phyloP scores from a whole-genome alignment of 2,797 vertebrate species.

The Phrynocephalus guinanensis region DNA sequence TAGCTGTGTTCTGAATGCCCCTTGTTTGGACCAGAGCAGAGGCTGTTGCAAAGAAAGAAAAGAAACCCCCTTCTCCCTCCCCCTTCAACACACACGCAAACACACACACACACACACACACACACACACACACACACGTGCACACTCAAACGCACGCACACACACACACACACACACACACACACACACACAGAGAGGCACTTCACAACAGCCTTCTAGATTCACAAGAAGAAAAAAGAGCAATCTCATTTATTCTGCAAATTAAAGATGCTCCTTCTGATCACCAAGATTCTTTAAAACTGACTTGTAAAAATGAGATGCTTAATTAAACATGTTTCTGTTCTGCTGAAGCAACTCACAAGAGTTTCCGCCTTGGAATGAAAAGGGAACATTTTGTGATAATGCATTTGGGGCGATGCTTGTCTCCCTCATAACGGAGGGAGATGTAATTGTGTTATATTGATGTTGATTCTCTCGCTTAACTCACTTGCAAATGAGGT shows the following conservation, averaged over 20 bases:
- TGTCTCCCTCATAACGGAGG: slow-evolving; percentile 61
- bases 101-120: not conserved
- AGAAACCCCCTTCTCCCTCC: not conserved
- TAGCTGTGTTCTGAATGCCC: too few relatives aligned
- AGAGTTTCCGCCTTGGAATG: slow-evolving; percentile 62
- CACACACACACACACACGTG: too few relatives aligned
- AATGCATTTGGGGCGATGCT: slow-evolving; percentile 66
- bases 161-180: not conserved
- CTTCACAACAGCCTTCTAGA: not conserved
- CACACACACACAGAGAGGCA: not conserved
- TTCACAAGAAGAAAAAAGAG: not conserved
- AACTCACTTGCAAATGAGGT: slow-evolving; percentile 70
- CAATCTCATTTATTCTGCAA: slow-evolving; percentile 44
- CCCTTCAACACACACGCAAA: not conserved
- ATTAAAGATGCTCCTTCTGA: slow-evolving; percentile 60
- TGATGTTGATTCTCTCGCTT: slow-evolving; percentile 74
- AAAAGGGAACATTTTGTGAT: slow-evolving; percentile 57
- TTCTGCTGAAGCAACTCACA: slow-evolving; percentile 61
- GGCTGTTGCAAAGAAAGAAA: not conserved
- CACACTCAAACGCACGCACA: not conserved
- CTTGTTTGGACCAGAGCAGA: too few relatives aligned
- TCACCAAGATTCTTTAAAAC: slow-evolving; percentile 44
- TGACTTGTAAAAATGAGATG: slow-evolving; percentile 66
- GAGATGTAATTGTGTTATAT: slow-evolving; percentile 69
- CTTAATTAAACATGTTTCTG: slow-evolving; percentile 67